Conservation (phyloP, 2,113 vertebrate genomes). For the Pavo muticus region DNA sequence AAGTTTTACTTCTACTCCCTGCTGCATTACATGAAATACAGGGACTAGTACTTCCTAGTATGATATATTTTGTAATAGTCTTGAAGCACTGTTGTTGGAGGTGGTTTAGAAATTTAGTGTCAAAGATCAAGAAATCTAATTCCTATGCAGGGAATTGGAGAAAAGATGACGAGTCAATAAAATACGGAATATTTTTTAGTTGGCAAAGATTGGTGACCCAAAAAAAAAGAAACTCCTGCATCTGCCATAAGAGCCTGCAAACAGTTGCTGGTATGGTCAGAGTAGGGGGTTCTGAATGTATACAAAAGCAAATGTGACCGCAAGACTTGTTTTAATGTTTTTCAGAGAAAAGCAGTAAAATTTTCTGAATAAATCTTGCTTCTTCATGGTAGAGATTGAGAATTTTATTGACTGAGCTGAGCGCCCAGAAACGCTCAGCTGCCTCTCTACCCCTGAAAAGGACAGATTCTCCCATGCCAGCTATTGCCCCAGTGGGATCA, state of each 20-base stretch:
- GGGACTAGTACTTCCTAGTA: background rate
- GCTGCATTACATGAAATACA: background rate
- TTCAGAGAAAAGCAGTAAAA: background rate
- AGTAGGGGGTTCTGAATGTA: background rate
- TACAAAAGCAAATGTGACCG: background rate
- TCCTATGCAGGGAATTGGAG: background rate
- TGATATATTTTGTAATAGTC: background rate
- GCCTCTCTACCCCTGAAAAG: background rate
- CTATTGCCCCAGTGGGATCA: background rate
- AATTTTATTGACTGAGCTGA: background rate
- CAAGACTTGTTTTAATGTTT: background rate
- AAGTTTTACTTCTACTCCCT: background rate
- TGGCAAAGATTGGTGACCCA: background rate
- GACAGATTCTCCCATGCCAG: background rate
- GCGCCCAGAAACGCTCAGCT: background rate
- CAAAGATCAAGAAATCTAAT: background rate
- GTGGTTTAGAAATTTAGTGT: background rate
- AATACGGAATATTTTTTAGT: background rate
- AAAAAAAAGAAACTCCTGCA: background rate
- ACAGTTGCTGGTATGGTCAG: background rate
- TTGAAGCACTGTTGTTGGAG: background rate
- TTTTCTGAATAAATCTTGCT: background rate
- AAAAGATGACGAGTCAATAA: background rate
- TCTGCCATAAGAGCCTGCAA: background rate
- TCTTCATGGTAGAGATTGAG: background rate